These are phyloP conservation scores for Cremastinae sp. DNA, from an alignment of 2,888 invertebrate species.

Conservation along the genomic window DNA sequence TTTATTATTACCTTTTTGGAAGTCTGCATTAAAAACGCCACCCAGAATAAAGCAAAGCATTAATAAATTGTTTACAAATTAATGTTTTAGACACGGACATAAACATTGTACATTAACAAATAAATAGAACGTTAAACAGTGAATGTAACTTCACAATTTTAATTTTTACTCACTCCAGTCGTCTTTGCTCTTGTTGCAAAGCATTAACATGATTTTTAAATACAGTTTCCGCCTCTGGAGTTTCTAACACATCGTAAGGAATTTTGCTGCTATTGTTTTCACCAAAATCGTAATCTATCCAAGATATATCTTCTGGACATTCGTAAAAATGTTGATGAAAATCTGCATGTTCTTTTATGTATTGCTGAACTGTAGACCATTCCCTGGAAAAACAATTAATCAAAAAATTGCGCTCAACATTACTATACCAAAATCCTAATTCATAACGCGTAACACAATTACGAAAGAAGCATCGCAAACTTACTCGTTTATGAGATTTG, in stretches of 20 bases:
- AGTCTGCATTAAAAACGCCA: conserved; percentile 81
- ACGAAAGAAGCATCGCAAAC: conserved; percentile 47
- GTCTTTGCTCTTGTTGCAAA: conserved; percentile 94
- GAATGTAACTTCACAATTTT: not conserved
- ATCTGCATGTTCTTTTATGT: conserved; percentile 94
- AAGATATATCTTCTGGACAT: conserved; percentile 88
- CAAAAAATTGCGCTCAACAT: no score
- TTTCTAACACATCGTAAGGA: conserved; percentile 95
- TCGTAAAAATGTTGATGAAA: conserved; percentile 96
- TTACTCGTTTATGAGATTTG: conserved; percentile 78
- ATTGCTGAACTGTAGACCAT: conserved; percentile 93
- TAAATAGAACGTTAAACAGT: no score
- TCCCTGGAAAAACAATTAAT: conserved; percentile 83
- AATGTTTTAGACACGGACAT: not conserved
- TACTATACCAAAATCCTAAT: no score
- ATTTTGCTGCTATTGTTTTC: conserved; percentile 89
- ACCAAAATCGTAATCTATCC: conserved; percentile 87
- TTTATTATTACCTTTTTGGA: conserved; percentile 82
- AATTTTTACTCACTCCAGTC: conserved; percentile 89
- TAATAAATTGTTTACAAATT: conserved; percentile 64
- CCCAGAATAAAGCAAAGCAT: conserved; percentile 79
- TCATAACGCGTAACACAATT: no score
- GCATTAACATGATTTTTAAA: conserved; percentile 95
- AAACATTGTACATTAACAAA: not conserved
- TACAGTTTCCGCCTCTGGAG: conserved; percentile 94